phyloP scores from a whole-genome alignment of 2,888 invertebrate genomes.

The Mongoloraphidia duomilia region DNA sequence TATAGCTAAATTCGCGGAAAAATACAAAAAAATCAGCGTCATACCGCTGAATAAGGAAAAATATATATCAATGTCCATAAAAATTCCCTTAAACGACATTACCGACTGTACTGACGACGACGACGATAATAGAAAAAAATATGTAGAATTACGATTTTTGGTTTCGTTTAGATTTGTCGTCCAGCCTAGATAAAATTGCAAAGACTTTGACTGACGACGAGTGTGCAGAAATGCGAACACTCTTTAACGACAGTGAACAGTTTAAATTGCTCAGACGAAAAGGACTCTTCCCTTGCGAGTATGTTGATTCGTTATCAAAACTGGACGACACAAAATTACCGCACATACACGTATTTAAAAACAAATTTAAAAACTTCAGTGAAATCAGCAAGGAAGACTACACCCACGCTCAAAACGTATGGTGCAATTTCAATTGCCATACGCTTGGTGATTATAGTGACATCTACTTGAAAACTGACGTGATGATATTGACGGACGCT shows the following conservation, averaged over 20 bases:
- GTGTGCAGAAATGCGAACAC: slow-evolving; percentile 5
- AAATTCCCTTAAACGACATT: no score
- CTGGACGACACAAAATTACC: no score
- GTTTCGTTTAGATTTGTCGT: slow-evolving; percentile 14
- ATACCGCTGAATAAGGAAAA: slow-evolving; percentile 17
- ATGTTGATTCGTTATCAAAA: slow-evolving; percentile 4
- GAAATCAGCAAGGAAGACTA: slow-evolving; percentile 12
- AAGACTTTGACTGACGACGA: slow-evolving; percentile 4
- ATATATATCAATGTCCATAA: slow-evolving; percentile 13
- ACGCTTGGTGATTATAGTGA: slow-evolving; percentile 16
- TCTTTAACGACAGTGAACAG: slow-evolving; percentile 1
- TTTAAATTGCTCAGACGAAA: slow-evolving; percentile 11
- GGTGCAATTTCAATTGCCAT: slow-evolving; percentile 14
- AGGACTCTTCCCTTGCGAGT: slow-evolving; percentile 18
- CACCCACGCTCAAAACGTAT: slow-evolving; percentile 14
- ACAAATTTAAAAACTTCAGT: slow-evolving; percentile 13
- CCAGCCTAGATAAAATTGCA: slow-evolving; percentile 12
- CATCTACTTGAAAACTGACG: slow-evolving; percentile 18
- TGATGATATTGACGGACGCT: slow-evolving; percentile 17
- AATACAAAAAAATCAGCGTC: slow-evolving; percentile 4
- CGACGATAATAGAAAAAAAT: slow-evolving; percentile 4
- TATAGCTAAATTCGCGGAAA: slow-evolving; percentile 10
- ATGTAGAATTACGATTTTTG: slow-evolving; percentile 10
- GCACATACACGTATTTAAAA: slow-evolving; percentile 2
- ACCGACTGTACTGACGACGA: no score